Base-by-base conservation (phyloP, 2,888 invertebrate species). In the Pyralis farinalis region DNA sequence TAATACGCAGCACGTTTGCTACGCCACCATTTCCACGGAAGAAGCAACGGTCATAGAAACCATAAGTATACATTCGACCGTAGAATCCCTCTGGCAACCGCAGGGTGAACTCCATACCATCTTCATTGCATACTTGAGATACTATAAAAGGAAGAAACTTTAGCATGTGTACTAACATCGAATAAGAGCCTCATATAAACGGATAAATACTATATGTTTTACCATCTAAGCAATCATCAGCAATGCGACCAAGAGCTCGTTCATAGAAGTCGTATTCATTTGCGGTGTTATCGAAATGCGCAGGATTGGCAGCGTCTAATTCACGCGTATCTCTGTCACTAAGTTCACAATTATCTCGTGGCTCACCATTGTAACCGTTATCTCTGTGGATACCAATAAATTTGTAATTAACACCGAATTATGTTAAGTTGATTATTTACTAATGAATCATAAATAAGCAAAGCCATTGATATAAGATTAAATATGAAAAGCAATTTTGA, bases 61-160 rank as follows among this genome's bases (percentile, higher is more conserved):
- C 97, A 63, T 97, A 96, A 0, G 97, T 96, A 75, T 97, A 97
- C 75, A 97, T 97, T 37, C 97, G 90, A 1, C 97, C 97, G 53
- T 94, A 92, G 75, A 97, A 97, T 7, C 95, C 95, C 90, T 97
- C 97, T 0, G 96, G 96, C 0, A 97, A 95, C 46, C 95, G 91
- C 37, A 97, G 87, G 0, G 96, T 96, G 68, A 97, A 97, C 71
- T 97, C 97, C 97, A 97, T 97, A 1, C 97, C 97, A 69, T 97
- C 97, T 83, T 97, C 96, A 63, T 95, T 96, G 76, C 97, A 97
- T 1, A 95, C 94, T 91, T 97, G 97, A 37, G 95, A 95, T 38
- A 97, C 97, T 97, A 62, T 58, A 73, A 64, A 50, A 27, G 9
- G 32, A 22, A 5, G 21, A 8, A 41, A 7, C 9, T 39, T 29